A percentile compares a stretch with the other conserved stretches of the same genome.
Conservation (phyloP, 2,888 invertebrate genomes). For the Villa cingulata region DNA sequence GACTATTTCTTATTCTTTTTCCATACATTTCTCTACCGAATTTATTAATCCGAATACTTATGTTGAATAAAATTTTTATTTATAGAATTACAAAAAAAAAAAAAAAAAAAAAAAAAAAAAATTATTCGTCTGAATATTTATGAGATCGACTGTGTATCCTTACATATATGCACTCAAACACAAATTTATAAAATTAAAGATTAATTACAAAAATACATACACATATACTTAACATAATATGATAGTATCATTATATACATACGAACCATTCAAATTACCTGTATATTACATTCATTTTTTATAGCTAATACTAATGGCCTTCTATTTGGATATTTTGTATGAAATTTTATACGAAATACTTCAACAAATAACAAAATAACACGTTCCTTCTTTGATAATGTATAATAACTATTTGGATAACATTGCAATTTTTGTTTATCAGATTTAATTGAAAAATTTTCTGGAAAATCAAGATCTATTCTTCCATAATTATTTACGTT, state of each 20-base stretch:
- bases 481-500: slow-evolving; percentile 23
- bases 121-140: background rate
- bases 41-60: too few relatives aligned
- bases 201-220: background rate
- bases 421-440: slow-evolving; percentile 38
- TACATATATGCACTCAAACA: too few relatives aligned
- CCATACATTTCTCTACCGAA: too few relatives aligned
- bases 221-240: background rate
- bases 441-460: slow-evolving; percentile 39
- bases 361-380: slow-evolving; percentile 58
- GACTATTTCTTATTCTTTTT: too few relatives aligned
- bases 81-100: too few relatives aligned
- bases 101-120: slow-evolving; percentile 17
- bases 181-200: too few relatives aligned
- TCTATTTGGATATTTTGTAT: slow-evolving; percentile 42
- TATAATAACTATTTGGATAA: slow-evolving; percentile 52
- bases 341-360: slow-evolving; percentile 62
- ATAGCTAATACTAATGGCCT: slow-evolving; percentile 55
- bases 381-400: slow-evolving; percentile 54
- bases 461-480: slow-evolving; percentile 31
- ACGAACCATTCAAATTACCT: slow-evolving; percentile 38
- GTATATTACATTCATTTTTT: slow-evolving; percentile 63
- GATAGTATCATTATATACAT: background rate
- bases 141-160: too few relatives aligned
- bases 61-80: too few relatives aligned